phyloP scores from a whole-genome alignment of 1,140 invertebrate genomes.

The Plectrocnemia conspersa region DNA sequence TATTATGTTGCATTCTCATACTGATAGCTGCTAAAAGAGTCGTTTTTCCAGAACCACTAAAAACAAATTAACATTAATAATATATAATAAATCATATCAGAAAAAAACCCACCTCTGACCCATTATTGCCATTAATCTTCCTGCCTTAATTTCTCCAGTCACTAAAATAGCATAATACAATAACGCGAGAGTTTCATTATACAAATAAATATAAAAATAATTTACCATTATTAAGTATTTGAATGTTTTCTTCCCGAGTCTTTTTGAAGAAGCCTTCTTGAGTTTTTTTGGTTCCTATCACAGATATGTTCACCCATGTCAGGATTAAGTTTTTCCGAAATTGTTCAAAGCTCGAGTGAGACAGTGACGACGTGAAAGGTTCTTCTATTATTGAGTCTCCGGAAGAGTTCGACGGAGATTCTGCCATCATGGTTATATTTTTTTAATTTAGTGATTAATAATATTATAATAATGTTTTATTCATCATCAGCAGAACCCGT shows the following conservation, averaged over 20 bases:
- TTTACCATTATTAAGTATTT: conserved; percentile 38
- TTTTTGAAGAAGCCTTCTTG: conserved; percentile 46
- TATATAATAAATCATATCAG: not conserved
- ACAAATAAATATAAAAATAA: not conserved
- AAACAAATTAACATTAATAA: conserved; percentile 30
- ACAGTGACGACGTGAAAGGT: not conserved
- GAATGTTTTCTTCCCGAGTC: conserved; percentile 44
- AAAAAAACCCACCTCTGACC: conserved; percentile 45
- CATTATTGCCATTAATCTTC: conserved; percentile 55
- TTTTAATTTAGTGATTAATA: too few relatives aligned
- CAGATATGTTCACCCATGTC: conserved; percentile 46
- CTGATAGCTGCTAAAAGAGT: conserved; percentile 65
- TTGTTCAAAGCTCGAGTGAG: not conserved
- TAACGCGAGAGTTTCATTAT: not conserved
- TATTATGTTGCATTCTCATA: conserved; percentile 58
- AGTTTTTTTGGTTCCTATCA: conserved; percentile 43
- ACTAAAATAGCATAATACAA: conserved; percentile 9
- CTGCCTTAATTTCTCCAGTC: conserved; percentile 52
- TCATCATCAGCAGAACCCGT: too few relatives aligned
- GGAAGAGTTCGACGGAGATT: too few relatives aligned
- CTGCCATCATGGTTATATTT: too few relatives aligned
- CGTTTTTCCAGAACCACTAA: conserved; percentile 68
- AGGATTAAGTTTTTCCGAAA: conserved; percentile 42
- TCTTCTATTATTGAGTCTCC: too few relatives aligned
- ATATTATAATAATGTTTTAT: too few relatives aligned